Base-by-base conservation (phyloP, 2,797 vertebrate genomes). In the Xenops minutus region DNA sequence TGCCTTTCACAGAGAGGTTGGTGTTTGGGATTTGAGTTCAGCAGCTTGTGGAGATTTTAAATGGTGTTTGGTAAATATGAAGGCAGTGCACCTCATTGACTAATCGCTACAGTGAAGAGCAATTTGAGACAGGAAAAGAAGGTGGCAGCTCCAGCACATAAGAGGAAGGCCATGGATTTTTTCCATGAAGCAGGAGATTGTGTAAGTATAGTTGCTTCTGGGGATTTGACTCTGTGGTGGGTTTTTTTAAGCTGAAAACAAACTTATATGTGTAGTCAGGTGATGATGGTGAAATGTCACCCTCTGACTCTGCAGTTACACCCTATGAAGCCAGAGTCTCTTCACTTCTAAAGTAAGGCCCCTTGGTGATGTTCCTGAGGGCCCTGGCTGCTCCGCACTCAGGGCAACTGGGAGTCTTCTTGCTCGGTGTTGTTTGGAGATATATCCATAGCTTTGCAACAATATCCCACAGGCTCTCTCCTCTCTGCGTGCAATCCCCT, bases 91-190 rank as follows among this genome's bases (percentile, higher is more conserved):
- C 0, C 0, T 14, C 6, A 3, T 54, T 73, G 63, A 7, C 12
- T 29, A 56, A 1, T 5, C 10, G 12, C 16, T 2, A 1, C 30
- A 9, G 20, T 16, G 75, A 44, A 56, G 55, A 93, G n/a, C 23
- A 34, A 12, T 44, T 36, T 10, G 16, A 43, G 64, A 52, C 5
- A 39, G 21, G 16, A 61, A 7, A 30, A 74, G 26, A 55, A 48
- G 24, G 44, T 10, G 21, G 4, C 26, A 37, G 55, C 44, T 73
- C 59, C 0, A 3, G 12, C 0, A 0, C 0, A 0, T 0, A 7
- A 44, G 34, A 49, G 11, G 41, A 64, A 43, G 46, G 73, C 43
- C 5, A 5, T 86, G 77, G 29, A 24, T 32, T 52, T 55, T 39
- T 49, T 9, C 46, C 17, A 0, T 32, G 54, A 44, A 87, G 9